Percentiles rank a stretch among this genome's conserved stretches.
Conservation (phyloP, 2,797 vertebrate species). For the Ambastaia sidthimunki region DNA sequence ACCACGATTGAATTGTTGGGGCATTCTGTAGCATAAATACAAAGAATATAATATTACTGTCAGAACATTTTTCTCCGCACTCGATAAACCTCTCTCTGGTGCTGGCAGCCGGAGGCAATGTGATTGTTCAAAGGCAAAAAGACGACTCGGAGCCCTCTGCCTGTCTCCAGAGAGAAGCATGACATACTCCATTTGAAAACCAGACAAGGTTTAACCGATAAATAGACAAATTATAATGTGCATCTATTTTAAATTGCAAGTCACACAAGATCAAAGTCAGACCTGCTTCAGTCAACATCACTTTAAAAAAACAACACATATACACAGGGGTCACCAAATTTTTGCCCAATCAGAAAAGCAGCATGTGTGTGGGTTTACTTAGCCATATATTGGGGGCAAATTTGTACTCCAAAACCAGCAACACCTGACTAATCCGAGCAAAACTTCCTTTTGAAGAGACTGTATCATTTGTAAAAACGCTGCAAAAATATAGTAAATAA, state of each 20-base stretch:
- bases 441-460: no score
- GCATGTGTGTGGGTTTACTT: neutral
- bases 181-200: conserved; percentile 45
- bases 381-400: no score
- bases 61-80: conserved; percentile 42
- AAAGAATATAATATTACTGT: conserved; percentile 51
- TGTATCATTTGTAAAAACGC: no score
- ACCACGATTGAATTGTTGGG: conserved; percentile 31
- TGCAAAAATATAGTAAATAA: no score
- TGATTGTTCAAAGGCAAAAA: conserved; percentile 57
- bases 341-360: conserved; percentile 38
- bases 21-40: conserved; percentile 31
- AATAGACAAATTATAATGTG: conserved; percentile 53
- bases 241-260: conserved; percentile 51
- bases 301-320: conserved; percentile 38
- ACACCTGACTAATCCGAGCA: no score
- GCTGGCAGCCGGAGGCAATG: conserved; percentile 50
- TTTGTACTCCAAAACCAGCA: no score
- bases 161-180: conserved; percentile 49
- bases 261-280: conserved; percentile 55
- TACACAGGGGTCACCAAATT: neutral
- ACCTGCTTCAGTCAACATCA: conserved; percentile 37
- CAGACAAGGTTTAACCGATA: conserved; percentile 49
- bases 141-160: conserved; percentile 49
- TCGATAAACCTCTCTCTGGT: conserved; percentile 49